Evolutionary conservation across 2,888 invertebrate genomes (phyloP), one percentile per base, ranked within the genome.

Genomic region (Stenolophus ochropezus): DNA sequence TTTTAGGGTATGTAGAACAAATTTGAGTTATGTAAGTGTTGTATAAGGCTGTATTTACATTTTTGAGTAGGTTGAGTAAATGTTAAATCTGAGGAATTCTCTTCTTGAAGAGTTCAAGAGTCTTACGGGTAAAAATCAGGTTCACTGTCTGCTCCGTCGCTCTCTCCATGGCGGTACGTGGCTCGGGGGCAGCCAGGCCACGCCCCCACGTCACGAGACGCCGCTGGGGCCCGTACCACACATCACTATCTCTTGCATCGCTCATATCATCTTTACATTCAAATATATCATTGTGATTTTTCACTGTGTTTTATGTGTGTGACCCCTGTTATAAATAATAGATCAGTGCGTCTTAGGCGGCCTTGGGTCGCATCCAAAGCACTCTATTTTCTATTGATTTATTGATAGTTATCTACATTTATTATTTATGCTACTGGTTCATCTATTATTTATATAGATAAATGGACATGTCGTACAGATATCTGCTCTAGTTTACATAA

Each of bases 141-240:
- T 61, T 61, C 61, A 61, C 23, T 23, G 25, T 25, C 61, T 61
- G 23, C 23, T 18, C 53, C n/a, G n/a, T n/a, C n/a, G 23, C 23
- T 42, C 16, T 18, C 51, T 51, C 18, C 51, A 21, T 25, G 21
- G 61, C 23, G 14, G 61, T 25, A 16, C 56, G 25, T 61, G 6
- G 5, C 61, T 61, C 8, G 25, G 61, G 61, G 61, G 23, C 23
- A 51, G 11, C 4, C 5, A 25, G 23, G n/a, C 27, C 18, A 16
- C 61, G 61, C 61, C 61, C 61, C 61, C 23, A 61, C 61, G 61
- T 61, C 61, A 61, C 61, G 61, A 61, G 61, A 11, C 61, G 61
- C 61, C 27, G 14, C 16, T 25, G 27, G 61, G 8, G 1, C 1
- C 5, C 20, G 11, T 56, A 56, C 56, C 56, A 56, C 53, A 20